Percentiles rank a stretch among this genome's conserved stretches.
Evolutionary conservation across 2,888 invertebrate genomes (phyloP).

Genomic region (Falcaria lacertinaria): DNA sequence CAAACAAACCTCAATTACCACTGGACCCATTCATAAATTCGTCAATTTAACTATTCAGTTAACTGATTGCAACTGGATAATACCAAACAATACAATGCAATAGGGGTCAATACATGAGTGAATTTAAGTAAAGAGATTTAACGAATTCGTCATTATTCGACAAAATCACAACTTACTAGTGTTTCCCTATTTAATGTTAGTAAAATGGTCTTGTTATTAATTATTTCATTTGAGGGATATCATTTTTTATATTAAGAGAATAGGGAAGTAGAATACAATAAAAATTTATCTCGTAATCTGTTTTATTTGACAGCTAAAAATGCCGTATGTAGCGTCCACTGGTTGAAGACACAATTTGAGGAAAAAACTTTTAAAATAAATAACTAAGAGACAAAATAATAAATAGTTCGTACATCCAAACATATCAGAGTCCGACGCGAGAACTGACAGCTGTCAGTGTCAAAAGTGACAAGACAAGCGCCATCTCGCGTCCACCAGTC

Average conservation of each 20-base stretch:
- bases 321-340: neutral
- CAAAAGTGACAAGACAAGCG: neutral
- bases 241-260: neutral
- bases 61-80: too few species aligned
- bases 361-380: constrained; percentile 2
- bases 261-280: constrained; percentile 1
- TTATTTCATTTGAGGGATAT: neutral
- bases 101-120: too few species aligned
- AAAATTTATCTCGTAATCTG: neutral
- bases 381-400: constrained; percentile 1
- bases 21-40: too few species aligned
- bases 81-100: too few species aligned
- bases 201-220: neutral
- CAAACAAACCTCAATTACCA: too few species aligned
- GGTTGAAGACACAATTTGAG: constrained; percentile 1
- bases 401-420: constrained; percentile 1
- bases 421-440: neutral
- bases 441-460: neutral
- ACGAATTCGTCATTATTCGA: too few species aligned
- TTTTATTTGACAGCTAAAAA: neutral
- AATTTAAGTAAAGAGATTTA: too few species aligned
- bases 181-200: neutral
- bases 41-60: too few species aligned
- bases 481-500: neutral
- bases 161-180: too few species aligned